Base-by-base conservation (phyloP, 2,797 vertebrate species). In the Decapterus maruadsi region DNA sequence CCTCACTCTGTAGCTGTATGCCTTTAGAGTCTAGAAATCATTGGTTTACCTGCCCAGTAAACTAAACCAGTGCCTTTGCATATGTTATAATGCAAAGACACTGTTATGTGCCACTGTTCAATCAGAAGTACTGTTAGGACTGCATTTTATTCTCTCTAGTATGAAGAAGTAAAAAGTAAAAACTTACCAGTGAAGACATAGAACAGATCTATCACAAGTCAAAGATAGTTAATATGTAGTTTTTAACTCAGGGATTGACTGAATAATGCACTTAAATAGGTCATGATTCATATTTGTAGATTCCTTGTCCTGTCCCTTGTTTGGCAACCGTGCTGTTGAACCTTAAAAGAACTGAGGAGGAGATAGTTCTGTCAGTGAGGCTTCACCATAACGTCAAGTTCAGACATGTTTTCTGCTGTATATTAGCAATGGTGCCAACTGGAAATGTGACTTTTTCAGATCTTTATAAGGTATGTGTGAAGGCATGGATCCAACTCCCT, bases 391-490 rank as follows among this genome's bases (percentile, higher is more conserved):
- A 40, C 72, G 17, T 68, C 46, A 38, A 62, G 26, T 66, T 73
- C 22, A 70, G 68, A 34, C 58, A 46, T n/a, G 0, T 58, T 65
- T 63, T 66, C 8, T 51, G 55, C 55, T 78, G 57, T 48, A 66
- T 56, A 65, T 72, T 56, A 59, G 20, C 46, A 42, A 13, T 40
- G 20, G 22, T 66, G 13, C 75, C 55, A 43, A 19, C 20, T 17
- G 54, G 48, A 81, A 81, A 77, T 17, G 29, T 70, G 58, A 77
- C 38, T 36, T 59, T 57, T 83, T 69, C n/a, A 13, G 58, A 73
- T 76, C 43, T 61, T 43, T 66, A 54, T 59, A 10, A 34, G 38
- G 38, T 59, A 31, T 45, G 48, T 66, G 40, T 69, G 55, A 86
- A 77, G 53, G 58, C 29, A 74, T 40, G 42, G 48, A 22, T 54